Evolutionary conservation across 2,888 invertebrate genomes (phyloP).

Genomic region (Apoderus coryli): DNA sequence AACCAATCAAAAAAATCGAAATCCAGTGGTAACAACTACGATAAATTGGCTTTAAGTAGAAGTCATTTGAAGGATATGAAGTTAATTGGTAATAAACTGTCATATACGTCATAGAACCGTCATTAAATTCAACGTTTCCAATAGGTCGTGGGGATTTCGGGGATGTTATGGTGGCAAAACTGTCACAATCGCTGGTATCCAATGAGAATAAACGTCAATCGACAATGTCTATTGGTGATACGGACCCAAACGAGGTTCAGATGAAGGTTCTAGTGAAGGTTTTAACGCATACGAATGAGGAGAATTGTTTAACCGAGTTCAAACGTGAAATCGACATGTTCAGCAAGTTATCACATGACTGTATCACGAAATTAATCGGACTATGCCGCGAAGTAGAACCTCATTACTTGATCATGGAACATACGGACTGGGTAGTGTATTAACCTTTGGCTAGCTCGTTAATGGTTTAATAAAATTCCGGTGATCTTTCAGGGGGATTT

Average conservation of each 20-base stretch:
- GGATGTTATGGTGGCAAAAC: conserved; percentile 68
- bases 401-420: conserved; percentile 77
- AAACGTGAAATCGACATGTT: conserved; percentile 80
- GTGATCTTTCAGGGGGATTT: conserved; percentile 60
- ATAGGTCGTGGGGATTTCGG: conserved; percentile 75
- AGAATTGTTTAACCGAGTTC: conserved; percentile 66
- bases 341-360: conserved; percentile 66
- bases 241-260: conserved; percentile 31
- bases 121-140: too few species aligned
- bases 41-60: conserved; percentile 61
- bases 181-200: conserved; percentile 23
- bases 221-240: conserved; percentile 20
- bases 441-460: conserved; percentile 1
- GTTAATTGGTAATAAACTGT: too few species aligned
- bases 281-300: conserved; percentile 62
- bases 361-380: conserved; percentile 64
- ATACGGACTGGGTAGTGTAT: conserved; percentile 75
- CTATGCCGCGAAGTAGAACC: conserved; percentile 75
- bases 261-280: conserved; percentile 58
- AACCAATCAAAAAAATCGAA: conserved; percentile 45
- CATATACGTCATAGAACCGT: too few species aligned
- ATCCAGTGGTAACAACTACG: conserved; percentile 53
- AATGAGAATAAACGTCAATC: conserved; percentile 23
- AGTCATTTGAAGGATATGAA: conserved; percentile 55
- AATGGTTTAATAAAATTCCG: background rate